phyloP scores from a whole-genome alignment of 2,888 invertebrate genomes.

The Acrobasis consociella region DNA sequence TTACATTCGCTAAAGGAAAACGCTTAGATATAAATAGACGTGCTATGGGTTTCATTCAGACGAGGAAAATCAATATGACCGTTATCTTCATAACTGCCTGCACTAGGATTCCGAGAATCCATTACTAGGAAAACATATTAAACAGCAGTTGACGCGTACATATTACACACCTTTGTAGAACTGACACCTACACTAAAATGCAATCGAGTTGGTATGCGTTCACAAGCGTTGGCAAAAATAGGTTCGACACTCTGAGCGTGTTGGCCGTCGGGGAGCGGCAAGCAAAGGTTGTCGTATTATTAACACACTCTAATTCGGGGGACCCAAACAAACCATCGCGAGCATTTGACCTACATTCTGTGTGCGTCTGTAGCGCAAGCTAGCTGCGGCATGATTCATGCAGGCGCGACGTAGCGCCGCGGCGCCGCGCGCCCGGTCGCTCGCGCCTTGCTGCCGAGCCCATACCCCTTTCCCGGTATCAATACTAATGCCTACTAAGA shows the following conservation, averaged over 20 bases:
- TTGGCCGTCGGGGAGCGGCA: constrained; percentile 45
- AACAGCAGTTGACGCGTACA: constrained; percentile 18
- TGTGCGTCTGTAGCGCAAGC: constrained; percentile 64
- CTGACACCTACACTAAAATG: constrained; percentile 33
- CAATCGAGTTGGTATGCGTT: constrained; percentile 49
- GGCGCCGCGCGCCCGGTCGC: constrained; percentile 28
- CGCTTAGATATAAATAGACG: not conserved
- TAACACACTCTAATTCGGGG: constrained; percentile 76
- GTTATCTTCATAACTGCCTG: constrained; percentile 15
- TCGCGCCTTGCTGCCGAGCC: constrained; percentile 27
- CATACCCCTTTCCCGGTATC: constrained; percentile 11
- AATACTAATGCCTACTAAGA: constrained; percentile 18
- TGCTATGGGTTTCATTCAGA: constrained; percentile 14
- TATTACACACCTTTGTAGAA: constrained; percentile 14
- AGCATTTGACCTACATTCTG: constrained; percentile 76
- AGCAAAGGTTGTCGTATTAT: constrained; percentile 77
- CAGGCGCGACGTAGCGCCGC: constrained; percentile 41
- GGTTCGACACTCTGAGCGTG: constrained; percentile 35
- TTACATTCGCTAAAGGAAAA: not conserved
- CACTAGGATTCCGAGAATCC: constrained; percentile 12
- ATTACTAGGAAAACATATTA: constrained; percentile 19
- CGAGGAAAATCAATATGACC: constrained; percentile 36
- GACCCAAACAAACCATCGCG: constrained; percentile 81
- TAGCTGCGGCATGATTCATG: constrained; percentile 69
- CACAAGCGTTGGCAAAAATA: constrained; percentile 59